Conservation (phyloP, 2,888 invertebrate species). For the Cerastis leucographa region DNA sequence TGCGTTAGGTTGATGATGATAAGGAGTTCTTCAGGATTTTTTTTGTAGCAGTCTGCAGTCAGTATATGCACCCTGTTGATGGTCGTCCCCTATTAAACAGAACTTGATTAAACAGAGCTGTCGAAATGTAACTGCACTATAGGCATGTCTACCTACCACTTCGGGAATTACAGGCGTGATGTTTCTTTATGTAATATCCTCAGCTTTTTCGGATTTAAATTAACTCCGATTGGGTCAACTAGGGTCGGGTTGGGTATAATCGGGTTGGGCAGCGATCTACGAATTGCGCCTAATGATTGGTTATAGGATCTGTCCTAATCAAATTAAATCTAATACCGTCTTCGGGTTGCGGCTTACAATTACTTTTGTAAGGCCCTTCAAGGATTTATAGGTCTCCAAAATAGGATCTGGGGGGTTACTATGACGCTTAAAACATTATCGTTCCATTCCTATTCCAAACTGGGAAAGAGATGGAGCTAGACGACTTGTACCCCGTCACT, state of each 20-base stretch:
- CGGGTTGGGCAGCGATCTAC: neutral
- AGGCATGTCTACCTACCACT: neutral
- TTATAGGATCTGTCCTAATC: constrained; percentile 27
- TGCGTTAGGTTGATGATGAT: too few species aligned
- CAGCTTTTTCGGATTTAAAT: neutral
- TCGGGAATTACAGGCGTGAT: neutral
- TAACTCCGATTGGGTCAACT: constrained; percentile 26
- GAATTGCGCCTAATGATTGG: constrained; percentile 29
- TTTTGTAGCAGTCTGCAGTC: neutral
- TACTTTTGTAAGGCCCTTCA: neutral
- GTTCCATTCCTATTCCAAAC: too few species aligned
- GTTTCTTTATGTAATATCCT: neutral
- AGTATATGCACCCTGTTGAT: neutral
- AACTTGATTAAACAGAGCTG: neutral
- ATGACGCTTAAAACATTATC: too few species aligned
- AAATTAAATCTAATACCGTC: constrained; percentile 39
- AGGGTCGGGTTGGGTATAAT: constrained; percentile 8
- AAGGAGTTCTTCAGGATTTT: neutral
- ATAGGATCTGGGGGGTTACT: neutral
- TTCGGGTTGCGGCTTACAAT: constrained; percentile 4
- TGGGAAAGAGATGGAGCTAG: too few species aligned
- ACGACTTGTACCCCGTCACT: too few species aligned
- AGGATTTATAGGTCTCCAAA: neutral
- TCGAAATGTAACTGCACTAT: neutral
- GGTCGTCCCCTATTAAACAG: neutral